Percentiles rank a stretch among this genome's conserved stretches.
Conservation (phyloP, 2,113 vertebrate genomes). For the Sminthopsis crassicaudata region DNA sequence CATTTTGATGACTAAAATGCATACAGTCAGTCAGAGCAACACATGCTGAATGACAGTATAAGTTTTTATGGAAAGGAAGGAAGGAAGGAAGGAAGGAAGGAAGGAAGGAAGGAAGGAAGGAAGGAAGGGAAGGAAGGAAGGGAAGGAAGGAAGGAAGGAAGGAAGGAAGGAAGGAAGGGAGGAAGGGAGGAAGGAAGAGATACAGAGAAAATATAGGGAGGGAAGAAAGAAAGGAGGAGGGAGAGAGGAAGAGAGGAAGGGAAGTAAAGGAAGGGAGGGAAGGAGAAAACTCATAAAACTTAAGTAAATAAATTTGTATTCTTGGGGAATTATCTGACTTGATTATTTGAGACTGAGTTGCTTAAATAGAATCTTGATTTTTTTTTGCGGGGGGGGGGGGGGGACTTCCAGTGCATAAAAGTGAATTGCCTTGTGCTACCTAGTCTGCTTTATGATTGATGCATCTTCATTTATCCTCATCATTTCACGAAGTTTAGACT, state of each 20-base stretch:
- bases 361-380: neutral
- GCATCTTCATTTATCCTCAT: neutral
- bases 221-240: neutral
- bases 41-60: neutral
- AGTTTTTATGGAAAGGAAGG: neutral
- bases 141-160: too few species aligned
- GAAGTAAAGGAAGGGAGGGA: neutral
- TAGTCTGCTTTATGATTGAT: neutral
- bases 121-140: too few species aligned
- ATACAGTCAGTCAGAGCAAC: neutral
- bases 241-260: neutral
- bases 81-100: neutral
- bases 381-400: too few species aligned
- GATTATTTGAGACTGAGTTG: neutral
- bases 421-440: neutral
- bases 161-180: too few species aligned
- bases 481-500: neutral
- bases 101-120: neutral
- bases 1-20: conserved; percentile 55
- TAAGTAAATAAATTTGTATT: neutral
- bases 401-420: neutral
- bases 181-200: too few species aligned
- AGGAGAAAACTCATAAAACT: neutral
- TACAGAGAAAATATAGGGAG: too few species aligned
- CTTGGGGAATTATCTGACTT: neutral